Conservation (phyloP, 1,140 invertebrate species). For the Drosophila sechellia region DNA sequence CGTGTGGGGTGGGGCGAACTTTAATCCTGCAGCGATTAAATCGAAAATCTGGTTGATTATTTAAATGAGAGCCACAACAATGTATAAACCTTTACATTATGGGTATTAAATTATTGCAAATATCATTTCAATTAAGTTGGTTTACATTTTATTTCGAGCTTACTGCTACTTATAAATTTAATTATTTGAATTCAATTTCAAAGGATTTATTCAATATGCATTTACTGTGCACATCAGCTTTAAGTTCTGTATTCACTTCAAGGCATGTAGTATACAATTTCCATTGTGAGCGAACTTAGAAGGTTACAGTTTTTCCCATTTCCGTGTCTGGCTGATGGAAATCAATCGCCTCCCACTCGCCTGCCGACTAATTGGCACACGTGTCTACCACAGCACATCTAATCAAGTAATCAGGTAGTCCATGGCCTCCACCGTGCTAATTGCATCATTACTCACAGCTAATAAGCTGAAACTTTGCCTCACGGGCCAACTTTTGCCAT, state of each 20-base stretch:
- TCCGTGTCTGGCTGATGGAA: slow-evolving; percentile 12
- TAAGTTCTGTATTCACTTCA: too few species aligned
- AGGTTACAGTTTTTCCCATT: slow-evolving; percentile 8
- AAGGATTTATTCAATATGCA: not conserved
- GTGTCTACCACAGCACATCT: slow-evolving; percentile 21
- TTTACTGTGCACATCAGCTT: too few species aligned
- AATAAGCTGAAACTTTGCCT: slow-evolving; percentile 55
- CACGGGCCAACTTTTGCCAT: slow-evolving; percentile 31
- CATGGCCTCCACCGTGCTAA: slow-evolving; percentile 40
- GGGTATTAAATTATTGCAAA: not conserved
- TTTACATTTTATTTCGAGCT: not conserved
- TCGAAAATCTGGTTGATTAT: not conserved
- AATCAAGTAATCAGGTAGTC: slow-evolving; percentile 41
- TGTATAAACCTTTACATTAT: not conserved
- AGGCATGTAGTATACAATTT: too few species aligned
- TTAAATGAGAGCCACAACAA: not conserved
- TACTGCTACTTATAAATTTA: not conserved
- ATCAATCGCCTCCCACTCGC: slow-evolving; percentile 37
- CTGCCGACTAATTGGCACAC: slow-evolving; percentile 54
- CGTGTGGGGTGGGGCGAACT: not conserved
- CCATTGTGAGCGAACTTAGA: too few species aligned
- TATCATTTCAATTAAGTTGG: not conserved
- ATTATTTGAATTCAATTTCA: not conserved
- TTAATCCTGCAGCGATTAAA: slow-evolving; percentile 12
- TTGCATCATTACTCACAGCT: slow-evolving; percentile 68